phyloP scores from a whole-genome alignment of 1,140 invertebrate genomes.

The Triops longicaudatus region DNA sequence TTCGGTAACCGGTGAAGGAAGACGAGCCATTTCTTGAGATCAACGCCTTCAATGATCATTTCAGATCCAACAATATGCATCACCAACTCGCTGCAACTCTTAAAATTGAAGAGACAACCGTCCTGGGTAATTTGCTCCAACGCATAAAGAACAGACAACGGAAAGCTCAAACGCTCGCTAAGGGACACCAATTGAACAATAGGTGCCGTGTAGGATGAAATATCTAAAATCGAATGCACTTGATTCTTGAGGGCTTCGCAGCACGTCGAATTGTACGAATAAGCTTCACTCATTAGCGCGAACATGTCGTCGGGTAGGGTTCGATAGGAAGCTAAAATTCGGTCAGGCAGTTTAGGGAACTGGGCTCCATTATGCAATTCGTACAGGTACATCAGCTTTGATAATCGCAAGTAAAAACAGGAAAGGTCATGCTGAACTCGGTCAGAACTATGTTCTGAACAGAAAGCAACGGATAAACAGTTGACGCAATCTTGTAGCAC shows the following conservation, averaged over 20 bases:
- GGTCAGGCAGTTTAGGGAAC: not conserved
- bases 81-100: conserved; percentile 35
- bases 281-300: not conserved
- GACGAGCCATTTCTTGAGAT: conserved; percentile 57
- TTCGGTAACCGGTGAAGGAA: conserved; percentile 52
- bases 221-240: not conserved
- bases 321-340: no score
- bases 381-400: not conserved
- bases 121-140: conserved; percentile 40
- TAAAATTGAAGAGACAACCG: not conserved
- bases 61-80: conserved; percentile 57
- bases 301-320: not conserved
- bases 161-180: conserved; percentile 37
- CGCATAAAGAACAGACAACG: conserved; percentile 51
- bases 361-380: no score
- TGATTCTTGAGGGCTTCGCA: not conserved
- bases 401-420: not conserved
- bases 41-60: conserved; percentile 57
- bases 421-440: not conserved
- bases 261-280: not conserved
- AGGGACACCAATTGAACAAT: not conserved
- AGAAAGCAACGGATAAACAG: not conserved
- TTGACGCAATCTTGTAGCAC: not conserved
- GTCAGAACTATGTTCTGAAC: not conserved
- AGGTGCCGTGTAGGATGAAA: not conserved